Base-by-base conservation (phyloP, 2,113 vertebrate genomes). In the Otolemur garnettii region DNA sequence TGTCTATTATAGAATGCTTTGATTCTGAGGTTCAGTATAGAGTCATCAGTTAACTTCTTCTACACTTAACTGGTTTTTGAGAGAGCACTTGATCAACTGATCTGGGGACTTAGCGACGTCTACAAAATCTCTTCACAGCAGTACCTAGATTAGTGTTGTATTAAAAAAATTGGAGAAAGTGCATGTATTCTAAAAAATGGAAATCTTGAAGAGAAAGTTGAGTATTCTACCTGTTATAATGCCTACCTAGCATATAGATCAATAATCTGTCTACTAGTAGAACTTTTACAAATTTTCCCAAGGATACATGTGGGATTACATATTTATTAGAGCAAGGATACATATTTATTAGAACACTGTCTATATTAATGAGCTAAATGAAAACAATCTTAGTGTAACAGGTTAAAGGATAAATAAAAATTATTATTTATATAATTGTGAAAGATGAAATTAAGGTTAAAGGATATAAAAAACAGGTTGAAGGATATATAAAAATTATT, bases 11-110 rank as follows among this genome's bases (percentile, higher is more conserved):
- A 38, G 38, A 38, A 38, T 38, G 38, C 38, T 38, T 38, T 38
- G 38, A 38, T 38, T 38, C 38, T 38, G 38, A 38, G 38, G 38
- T 38, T 38, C 38, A 38, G 4, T 38, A 38, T 38, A 4, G 38
- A 38, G 38, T 38, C 38, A 38, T 38, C 38, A 38, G 38, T 38
- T 38, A 38, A 38, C 38, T 38, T 38, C 38, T 38, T 38, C 38
- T 38, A 55, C 45, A 74, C 21, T 89, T 28, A 95, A 92, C 45
- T 90, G 38, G 90, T 94, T 95, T 97, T 95, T 50, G 94, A 86
- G 91, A 82, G 21, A 89, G 30, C 10, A 35, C 15, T 77, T 91
- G 24, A 53, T 80, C 62, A 94, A 45, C 28, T 82, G 35, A 94
- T 92, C 66, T 78, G 26, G 45, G 14, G 19, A 53, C 13, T 77